Conservation (phyloP, 2,888 invertebrate genomes). For the Latrodectus elegans region DNA sequence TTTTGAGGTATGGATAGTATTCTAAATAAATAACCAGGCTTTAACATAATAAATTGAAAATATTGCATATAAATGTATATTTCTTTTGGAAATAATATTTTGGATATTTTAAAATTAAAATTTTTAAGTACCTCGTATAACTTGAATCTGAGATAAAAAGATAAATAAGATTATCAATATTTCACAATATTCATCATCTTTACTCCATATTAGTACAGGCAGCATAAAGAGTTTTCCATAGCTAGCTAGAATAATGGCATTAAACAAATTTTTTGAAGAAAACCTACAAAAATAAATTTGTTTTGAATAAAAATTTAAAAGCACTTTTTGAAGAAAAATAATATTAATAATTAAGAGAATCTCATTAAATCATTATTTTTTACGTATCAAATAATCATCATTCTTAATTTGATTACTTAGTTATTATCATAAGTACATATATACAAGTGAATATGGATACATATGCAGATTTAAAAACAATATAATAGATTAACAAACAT, state of each 20-base stretch:
- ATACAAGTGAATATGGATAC: no score
- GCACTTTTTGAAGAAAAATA: background rate
- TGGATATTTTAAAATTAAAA: background rate
- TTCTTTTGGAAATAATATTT: background rate
- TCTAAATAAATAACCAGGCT: background rate
- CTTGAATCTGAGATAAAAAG: constrained; percentile 55
- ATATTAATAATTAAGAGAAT: no score
- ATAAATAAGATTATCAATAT: constrained; percentile 45
- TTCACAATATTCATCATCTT: constrained; percentile 55
- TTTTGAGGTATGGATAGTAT: background rate
- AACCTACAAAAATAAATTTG: constrained; percentile 28
- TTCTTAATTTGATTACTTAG: no score
- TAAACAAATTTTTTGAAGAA: constrained; percentile 38
- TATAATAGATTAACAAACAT: no score
- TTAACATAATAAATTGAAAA: background rate
- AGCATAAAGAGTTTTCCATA: constrained; percentile 65
- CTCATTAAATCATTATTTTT: no score
- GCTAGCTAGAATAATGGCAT: constrained; percentile 54
- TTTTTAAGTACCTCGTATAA: constrained; percentile 31
- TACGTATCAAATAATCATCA: no score
- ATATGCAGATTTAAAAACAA: no score
- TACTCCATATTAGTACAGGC: constrained; percentile 61
- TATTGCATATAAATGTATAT: background rate
- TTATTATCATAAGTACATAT: no score
- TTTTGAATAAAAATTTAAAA: background rate